Evolutionary conservation across 2,113 vertebrate genomes (phyloP).

Genomic region (Xenopus laevis): DNA sequence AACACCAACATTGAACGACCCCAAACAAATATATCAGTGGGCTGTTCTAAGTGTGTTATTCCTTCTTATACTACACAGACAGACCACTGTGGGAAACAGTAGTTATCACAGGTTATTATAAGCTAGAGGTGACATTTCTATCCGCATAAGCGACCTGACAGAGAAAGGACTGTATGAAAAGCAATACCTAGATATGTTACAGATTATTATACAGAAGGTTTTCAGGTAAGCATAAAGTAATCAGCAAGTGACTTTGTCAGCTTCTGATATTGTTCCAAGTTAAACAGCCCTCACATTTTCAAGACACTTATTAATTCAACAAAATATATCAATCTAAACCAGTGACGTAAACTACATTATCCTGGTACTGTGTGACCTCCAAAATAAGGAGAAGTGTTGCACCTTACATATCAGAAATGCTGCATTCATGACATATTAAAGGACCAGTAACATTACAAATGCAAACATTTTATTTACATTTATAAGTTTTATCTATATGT

Average conservation of each 20-base stretch:
- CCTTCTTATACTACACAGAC: not conserved
- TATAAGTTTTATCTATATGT: no score
- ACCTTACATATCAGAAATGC: not conserved
- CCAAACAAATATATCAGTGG: no score
- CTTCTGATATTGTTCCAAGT: constrained; percentile 11
- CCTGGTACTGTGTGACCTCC: not conserved
- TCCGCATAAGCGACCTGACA: no score
- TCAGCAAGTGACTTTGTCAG: constrained; percentile 10
- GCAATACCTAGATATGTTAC: not conserved
- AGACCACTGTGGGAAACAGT: not conserved
- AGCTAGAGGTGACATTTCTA: not conserved
- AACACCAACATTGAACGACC: no score
- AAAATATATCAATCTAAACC: not conserved
- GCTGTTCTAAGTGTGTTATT: no score
- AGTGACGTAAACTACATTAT: not conserved
- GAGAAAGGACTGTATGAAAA: no score
- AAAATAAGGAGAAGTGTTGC: not conserved
- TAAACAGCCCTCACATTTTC: constrained; percentile 6
- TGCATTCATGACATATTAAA: no score
- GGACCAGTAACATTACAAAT: no score
- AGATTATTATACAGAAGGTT: not conserved
- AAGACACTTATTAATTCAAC: not conserved
- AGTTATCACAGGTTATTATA: not conserved
- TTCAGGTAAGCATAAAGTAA: not conserved
- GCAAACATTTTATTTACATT: no score